A percentile compares a stretch with the other conserved stretches of the same genome.
These are phyloP conservation scores for Pyrochroa serraticornis DNA, from an alignment of 2,888 invertebrate genomes.

Conservation along the genomic window DNA sequence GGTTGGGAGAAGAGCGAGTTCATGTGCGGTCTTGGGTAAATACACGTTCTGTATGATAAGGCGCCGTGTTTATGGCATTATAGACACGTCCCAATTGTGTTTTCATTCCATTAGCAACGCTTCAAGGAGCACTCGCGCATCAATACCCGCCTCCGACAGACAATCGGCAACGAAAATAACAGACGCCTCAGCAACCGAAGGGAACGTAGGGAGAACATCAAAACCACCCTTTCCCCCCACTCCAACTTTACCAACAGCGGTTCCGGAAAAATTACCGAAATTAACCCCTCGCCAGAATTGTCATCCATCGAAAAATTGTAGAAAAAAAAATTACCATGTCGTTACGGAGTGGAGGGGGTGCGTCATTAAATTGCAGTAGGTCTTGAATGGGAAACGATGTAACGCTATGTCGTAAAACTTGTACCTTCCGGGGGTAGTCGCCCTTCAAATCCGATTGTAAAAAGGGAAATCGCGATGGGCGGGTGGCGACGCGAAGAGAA, in stretches of 20 bases:
- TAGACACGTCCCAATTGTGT: conserved; percentile 46
- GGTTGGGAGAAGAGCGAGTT: conserved; percentile 27
- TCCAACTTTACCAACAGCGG: too few species aligned
- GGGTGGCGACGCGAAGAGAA: too few species aligned
- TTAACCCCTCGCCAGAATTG: conserved; percentile 3
- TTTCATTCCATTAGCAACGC: conserved; percentile 47
- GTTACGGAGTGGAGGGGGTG: conserved; percentile 14
- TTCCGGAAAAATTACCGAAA: neutral
- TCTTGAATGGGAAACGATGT: neutral
- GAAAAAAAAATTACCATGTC: conserved; percentile 14
- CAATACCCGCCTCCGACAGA: conserved; percentile 23
- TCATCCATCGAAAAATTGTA: conserved; percentile 26
- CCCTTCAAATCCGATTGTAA: too few species aligned
- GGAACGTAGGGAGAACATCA: conserved; percentile 11
- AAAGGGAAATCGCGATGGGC: too few species aligned
- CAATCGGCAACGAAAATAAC: conserved; percentile 15
- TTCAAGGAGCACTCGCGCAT: conserved; percentile 33
- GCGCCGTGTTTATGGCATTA: conserved; percentile 44
- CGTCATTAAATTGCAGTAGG: conserved; percentile 20
- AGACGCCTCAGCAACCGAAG: neutral
- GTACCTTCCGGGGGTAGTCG: too few species aligned
- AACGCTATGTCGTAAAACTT: too few species aligned
- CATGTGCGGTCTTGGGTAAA: conserved; percentile 41
- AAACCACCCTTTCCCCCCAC: neutral
- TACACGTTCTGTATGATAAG: conserved; percentile 45